Percentiles rank a stretch among this genome's conserved stretches.
These are phyloP conservation scores for Oophaga sylvatica DNA, from an alignment of 2,797 vertebrate genomes.

Conservation along the genomic window DNA sequence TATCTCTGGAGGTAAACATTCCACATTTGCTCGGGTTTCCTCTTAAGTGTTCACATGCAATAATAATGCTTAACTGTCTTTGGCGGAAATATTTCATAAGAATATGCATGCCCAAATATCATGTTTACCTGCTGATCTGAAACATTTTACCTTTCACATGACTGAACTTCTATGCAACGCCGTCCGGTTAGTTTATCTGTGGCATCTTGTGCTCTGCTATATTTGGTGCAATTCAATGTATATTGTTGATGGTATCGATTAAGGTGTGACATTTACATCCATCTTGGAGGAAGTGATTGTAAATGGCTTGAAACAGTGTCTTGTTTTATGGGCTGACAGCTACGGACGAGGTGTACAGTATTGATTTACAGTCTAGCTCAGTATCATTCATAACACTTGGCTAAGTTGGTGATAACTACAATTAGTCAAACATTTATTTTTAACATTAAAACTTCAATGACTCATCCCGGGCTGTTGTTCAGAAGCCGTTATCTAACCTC, in stretches of 20 bases:
- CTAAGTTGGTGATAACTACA: constrained; percentile 39
- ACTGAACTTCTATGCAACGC: background rate
- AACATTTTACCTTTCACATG: background rate
- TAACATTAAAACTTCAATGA: constrained; percentile 33
- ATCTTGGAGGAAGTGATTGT: constrained; percentile 55
- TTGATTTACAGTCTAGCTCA: constrained; percentile 47
- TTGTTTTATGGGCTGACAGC: constrained; percentile 53
- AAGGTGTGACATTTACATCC: constrained; percentile 54
- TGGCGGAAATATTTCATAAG: background rate
- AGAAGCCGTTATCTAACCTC: constrained; percentile 1
- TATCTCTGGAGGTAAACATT: background rate
- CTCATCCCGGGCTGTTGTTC: background rate
- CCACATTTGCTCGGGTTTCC: background rate
- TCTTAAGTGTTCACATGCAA: background rate
- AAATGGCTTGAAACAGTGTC: constrained; percentile 25
- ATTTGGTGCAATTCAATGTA: constrained; percentile 36
- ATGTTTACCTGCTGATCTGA: background rate
- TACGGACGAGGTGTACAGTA: constrained; percentile 12
- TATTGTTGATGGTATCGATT: constrained; percentile 61
- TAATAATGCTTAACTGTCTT: background rate
- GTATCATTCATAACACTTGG: constrained; percentile 49
- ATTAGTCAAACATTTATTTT: constrained; percentile 43
- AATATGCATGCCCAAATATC: background rate
- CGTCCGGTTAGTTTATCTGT: background rate
- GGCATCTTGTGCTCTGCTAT: background rate